Conservation (phyloP, 1,140 invertebrate species). For the Atopsyche davidsoni region DNA sequence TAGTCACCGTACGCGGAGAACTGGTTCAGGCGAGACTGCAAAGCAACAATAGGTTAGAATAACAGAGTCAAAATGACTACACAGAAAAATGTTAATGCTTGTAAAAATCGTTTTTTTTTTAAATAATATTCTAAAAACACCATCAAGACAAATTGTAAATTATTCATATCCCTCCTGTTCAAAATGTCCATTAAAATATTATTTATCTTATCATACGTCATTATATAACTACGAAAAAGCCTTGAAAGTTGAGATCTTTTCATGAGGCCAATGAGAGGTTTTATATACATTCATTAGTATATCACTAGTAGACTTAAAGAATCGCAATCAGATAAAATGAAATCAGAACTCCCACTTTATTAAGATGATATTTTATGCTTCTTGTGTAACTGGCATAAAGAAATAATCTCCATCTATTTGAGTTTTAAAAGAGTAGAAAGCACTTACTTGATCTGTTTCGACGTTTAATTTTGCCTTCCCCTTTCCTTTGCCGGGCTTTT, state of each 20-base stretch:
- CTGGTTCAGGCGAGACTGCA: conserved; percentile 25
- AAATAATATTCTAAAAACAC: neutral
- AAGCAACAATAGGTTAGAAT: conserved; percentile 10
- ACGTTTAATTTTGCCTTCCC: conserved; percentile 72
- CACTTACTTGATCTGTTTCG: conserved; percentile 65
- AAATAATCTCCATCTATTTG: neutral
- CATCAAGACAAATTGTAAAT: neutral
- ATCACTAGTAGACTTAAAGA: no score
- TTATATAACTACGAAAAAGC: neutral
- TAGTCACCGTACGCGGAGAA: conserved; percentile 22
- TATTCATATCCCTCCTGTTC: neutral
- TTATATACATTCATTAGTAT: no score
- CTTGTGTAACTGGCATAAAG: neutral
- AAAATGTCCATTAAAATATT: neutral
- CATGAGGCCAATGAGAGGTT: neutral
- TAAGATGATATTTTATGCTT: neutral
- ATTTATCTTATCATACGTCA: neutral
- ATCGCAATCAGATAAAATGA: no score
- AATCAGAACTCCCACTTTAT: neutral
- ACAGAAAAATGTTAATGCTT: neutral
- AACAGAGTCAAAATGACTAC: neutral
- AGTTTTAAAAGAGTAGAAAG: neutral
- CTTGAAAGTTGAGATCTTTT: neutral
- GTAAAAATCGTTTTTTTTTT: neutral
- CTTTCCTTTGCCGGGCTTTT: conserved; percentile 71